A percentile compares a stretch with the other conserved stretches of the same genome.
These are phyloP conservation scores for Cryptocheilus praepositus DNA, from an alignment of 2,888 invertebrate species.

Conservation along the genomic window DNA sequence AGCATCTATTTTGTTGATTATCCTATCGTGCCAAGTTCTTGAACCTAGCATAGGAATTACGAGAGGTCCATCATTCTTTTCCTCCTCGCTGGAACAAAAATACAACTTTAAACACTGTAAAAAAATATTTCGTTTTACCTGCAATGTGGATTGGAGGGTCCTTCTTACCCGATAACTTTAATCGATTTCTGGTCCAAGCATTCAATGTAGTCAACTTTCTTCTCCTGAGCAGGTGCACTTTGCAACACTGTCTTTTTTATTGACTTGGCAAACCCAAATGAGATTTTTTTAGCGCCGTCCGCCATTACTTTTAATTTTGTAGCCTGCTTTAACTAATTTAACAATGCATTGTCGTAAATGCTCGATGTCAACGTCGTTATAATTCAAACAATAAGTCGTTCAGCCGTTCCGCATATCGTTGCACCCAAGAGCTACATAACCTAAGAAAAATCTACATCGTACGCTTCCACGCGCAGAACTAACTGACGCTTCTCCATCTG, in stretches of 20 bases:
- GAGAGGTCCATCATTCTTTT: slow-evolving; percentile 77
- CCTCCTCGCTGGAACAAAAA: slow-evolving; percentile 77
- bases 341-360: no score
- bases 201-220: slow-evolving; percentile 83
- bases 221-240: slow-evolving; percentile 69
- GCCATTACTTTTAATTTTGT: slow-evolving; percentile 60
- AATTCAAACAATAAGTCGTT: no score
- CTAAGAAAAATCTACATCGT: no score
- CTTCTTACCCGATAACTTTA: slow-evolving; percentile 83
- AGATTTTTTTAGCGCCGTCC: slow-evolving; percentile 83
- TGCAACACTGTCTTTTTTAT: slow-evolving; percentile 77
- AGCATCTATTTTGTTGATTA: slow-evolving; percentile 76
- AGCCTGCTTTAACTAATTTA: not conserved
- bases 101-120: no score
- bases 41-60: slow-evolving; percentile 80
- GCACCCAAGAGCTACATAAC: no score
- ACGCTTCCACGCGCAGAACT: no score
- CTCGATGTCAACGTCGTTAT: no score
- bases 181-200: slow-evolving; percentile 87
- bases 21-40: slow-evolving; percentile 69
- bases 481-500: no score
- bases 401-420: no score
- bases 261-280: slow-evolving; percentile 87
- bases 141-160: slow-evolving; percentile 38
- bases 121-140: not conserved